Conservation (phyloP, 2,113 vertebrate species). For the Sylvia atricapilla region DNA sequence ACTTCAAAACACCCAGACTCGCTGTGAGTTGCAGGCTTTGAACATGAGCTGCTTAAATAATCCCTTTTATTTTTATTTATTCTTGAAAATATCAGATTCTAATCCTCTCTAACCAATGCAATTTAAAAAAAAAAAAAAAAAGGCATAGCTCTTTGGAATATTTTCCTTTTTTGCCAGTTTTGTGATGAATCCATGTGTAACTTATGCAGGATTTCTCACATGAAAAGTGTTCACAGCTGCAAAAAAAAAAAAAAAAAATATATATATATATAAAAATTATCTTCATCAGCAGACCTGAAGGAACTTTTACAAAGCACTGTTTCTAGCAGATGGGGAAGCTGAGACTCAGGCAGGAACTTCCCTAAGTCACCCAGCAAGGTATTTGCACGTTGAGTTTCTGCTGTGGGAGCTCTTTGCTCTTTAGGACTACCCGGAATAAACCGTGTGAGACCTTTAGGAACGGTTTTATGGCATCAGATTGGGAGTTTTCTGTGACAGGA, state of each 20-base stretch:
- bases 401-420: neutral
- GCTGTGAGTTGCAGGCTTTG: neutral
- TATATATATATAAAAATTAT: neutral
- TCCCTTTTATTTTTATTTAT: slow-evolving; percentile 1
- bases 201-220: neutral
- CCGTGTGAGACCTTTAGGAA: neutral
- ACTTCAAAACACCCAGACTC: neutral
- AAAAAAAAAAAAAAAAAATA: neutral
- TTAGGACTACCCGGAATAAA: neutral
- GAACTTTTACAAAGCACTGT: neutral
- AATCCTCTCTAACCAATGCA: neutral
- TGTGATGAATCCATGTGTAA: neutral
- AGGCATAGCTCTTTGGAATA: neutral
- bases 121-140: neutral
- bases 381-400: neutral
- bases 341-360: neutral
- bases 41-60: neutral
- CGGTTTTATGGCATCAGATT: neutral
- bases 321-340: neutral
- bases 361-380: neutral
- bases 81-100: neutral
- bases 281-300: slow-evolving; percentile 5
- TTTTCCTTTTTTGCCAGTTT: neutral
- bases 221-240: neutral
- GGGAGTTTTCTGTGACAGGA: neutral